Evolutionary conservation across 2,888 invertebrate species (phyloP).

Genomic region (Pristionchus mayeri): DNA sequence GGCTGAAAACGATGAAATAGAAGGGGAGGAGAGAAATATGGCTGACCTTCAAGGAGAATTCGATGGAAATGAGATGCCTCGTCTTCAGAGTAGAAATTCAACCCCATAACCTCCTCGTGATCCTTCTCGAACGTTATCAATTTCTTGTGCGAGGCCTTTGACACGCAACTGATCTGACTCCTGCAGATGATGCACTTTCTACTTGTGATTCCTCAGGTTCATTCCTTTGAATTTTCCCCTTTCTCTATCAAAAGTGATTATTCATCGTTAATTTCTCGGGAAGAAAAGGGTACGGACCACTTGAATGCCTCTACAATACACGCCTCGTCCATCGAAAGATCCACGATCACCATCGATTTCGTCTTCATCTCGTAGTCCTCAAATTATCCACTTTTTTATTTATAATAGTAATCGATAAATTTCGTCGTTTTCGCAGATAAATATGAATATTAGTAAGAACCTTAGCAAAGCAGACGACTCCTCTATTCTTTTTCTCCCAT

Average conservation of each 20-base stretch:
- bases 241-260: no score
- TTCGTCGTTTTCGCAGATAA: no score
- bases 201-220: no score
- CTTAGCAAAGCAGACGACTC: conserved; percentile 43
- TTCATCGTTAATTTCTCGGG: no score
- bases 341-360: conserved; percentile 20
- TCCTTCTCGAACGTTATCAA: conserved; percentile 39
- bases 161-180: background rate
- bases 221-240: no score
- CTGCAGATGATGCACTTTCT: no score
- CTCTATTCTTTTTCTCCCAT: conserved; percentile 23
- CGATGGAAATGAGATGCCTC: conserved; percentile 31
- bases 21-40: background rate
- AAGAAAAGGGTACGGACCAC: no score
- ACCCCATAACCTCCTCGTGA: background rate
- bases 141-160: background rate
- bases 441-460: no score
- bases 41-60: conserved; percentile 18
- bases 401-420: no score
- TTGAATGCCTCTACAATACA: conserved; percentile 1
- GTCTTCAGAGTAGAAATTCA: conserved; percentile 4
- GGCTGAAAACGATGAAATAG: conserved; percentile 1
- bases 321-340: background rate
- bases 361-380: conserved; percentile 15
- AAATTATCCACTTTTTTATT: background rate